Evolutionary conservation across 2,888 invertebrate genomes (phyloP), one percentile per base, ranked within the genome.

Genomic region (Trissoscelio sp.): DNA sequence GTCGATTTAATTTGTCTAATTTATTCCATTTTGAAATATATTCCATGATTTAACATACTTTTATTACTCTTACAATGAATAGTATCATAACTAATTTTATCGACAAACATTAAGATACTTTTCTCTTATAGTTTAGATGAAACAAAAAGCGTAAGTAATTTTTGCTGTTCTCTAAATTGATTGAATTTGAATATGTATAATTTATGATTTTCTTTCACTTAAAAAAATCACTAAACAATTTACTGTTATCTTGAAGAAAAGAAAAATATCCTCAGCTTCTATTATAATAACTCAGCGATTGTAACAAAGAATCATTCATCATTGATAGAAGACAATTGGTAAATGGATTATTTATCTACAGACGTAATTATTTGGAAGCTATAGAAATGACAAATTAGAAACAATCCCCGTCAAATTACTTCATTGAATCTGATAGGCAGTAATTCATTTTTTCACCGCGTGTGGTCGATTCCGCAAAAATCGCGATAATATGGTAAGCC

Each of bases 401-500:
- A 62, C 60, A 46, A 55, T 51, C 51, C 12, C 24, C 42, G 22
- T 53, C 42, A 51, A 69, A 78, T 78, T 39, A 39, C 74, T 69
- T 74, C 69, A 80, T 74, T 80, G 79, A 74, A 74, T 69, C 73
- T 69, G 79, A 60, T 69, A 64, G 69, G 22, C 31, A 12, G 69
- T 72, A 73, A 73, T 79, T 73, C 79, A 80, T 80, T 69, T 80
- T 80, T 80, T 80, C 79, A 46, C 34, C 62, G 79, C 74, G 79
- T 74, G 79, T 80, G 79, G 73, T 80, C 69, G 74, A 74, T 74
- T 74, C 74, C 42, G 69, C 73, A 80, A 80, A 80, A 80, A 69
- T 74, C 69, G 74, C 69, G 74, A 74, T 80, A 74, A 74, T 80
- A 74, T 79, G 73, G 79, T 79, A 79, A 79, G 79, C 79, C 79